Conservation (phyloP, 2,797 vertebrate species). For the Phoxinus dragarum region DNA sequence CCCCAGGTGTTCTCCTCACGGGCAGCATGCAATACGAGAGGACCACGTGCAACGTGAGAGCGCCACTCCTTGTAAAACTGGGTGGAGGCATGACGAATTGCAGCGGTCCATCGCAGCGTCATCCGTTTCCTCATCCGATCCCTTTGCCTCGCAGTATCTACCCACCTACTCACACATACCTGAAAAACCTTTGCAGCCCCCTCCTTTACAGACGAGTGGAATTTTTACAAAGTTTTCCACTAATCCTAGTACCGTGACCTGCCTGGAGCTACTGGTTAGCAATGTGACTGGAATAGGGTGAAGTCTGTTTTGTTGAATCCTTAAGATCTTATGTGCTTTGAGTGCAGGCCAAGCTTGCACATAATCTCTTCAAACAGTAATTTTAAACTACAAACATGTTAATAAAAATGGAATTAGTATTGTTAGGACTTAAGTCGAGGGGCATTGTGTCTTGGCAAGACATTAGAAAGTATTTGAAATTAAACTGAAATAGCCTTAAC, state of each 20-base stretch:
- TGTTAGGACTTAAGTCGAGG: slow-evolving; percentile 17
- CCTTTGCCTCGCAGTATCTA: slow-evolving; percentile 8
- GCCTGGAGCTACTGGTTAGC: slow-evolving; percentile 65
- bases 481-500: not conserved
- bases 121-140: slow-evolving; percentile 28
- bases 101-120: slow-evolving; percentile 43
- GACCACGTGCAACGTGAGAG: slow-evolving; percentile 38
- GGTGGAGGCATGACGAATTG: slow-evolving; percentile 59
- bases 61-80: slow-evolving; percentile 28
- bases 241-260: slow-evolving; percentile 69
- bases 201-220: slow-evolving; percentile 68
- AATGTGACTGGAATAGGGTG: slow-evolving; percentile 64
- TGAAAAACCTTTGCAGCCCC: slow-evolving; percentile 52
- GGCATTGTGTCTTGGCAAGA: slow-evolving; percentile 43
- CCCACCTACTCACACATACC: slow-evolving; percentile 28
- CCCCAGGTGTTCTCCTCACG: slow-evolving; percentile 28
- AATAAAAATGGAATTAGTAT: slow-evolving; percentile 55
- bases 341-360: slow-evolving; percentile 41
- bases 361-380: slow-evolving; percentile 39
- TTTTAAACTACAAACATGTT: slow-evolving; percentile 42
- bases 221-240: slow-evolving; percentile 66
- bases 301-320: slow-evolving; percentile 46
- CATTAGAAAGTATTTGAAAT: slow-evolving; percentile 21
- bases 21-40: slow-evolving; percentile 29
- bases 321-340: slow-evolving; percentile 53